Evolutionary conservation across 2,888 invertebrate genomes (phyloP), one percentile per base, ranked within the genome.

Genomic region (Eupithecia subfuscata): DNA sequence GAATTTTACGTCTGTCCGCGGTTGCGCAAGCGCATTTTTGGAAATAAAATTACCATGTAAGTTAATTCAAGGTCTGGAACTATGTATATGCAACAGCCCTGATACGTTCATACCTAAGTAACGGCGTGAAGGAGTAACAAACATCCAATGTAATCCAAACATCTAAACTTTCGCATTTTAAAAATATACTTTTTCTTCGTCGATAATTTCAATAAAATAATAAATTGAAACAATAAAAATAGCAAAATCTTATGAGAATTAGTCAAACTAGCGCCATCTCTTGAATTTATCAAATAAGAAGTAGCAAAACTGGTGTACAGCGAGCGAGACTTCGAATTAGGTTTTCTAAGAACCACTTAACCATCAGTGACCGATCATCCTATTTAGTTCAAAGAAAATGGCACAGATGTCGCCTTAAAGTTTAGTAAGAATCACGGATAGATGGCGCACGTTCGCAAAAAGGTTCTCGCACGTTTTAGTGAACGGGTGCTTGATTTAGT

Each of bases 391-490:
- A 37, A 45, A 4, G 3, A 45, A 18, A 37, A 45, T n/a, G 0
- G 1, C 12, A 73, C 52, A 75, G 75, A 70, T 40, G 56, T 64
- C 72, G 16, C 71, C 60, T 5, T 25, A 12, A 67, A 14, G 37
- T 68, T 70, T 11, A 11, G 0, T 4, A 9, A 8, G 5, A 56
- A 48, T 22, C 60, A 40, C 63, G 63, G 25, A 64, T 64, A 76
- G 73, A 76, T 73, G 73, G 73, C 71, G 72, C 60, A 22, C 18
- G 48, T 7, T 30, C 64, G 7, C 34, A 18, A 64, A 18, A 64
- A 16, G 7, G 2, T 64, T 30, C 30, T 30, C 63, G 2, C 16
- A 63, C 8, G 30, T 30, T 30, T 30, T 64, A 9, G 8, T 18
- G 34, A 34, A 34, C 18, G 34, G 18, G 34, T 34, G 7, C 18